Percentiles rank a stretch among this genome's conserved stretches.
Conservation (phyloP, 2,888 invertebrate species). For the Vannuccia rotundouncinata region DNA sequence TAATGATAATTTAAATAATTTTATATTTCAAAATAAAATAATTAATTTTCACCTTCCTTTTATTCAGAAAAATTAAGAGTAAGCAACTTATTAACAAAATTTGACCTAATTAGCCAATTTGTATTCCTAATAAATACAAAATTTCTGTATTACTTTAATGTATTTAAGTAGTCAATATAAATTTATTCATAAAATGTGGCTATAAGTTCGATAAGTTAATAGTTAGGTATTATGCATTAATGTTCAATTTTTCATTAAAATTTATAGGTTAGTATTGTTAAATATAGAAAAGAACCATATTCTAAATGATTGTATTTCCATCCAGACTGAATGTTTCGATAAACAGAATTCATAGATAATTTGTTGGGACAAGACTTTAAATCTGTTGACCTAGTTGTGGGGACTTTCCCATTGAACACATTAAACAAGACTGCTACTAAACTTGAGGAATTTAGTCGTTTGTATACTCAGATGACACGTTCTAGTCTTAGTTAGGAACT, state of each 20-base stretch:
- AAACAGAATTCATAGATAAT: not conserved
- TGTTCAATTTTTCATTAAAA: no score
- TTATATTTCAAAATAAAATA: not conserved
- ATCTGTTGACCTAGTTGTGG: not conserved
- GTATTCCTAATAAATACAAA: no score
- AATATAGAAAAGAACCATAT: no score
- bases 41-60: not conserved
- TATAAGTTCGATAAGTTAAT: no score
- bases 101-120: no score
- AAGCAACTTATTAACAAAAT: not conserved
- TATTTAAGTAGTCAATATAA: no score
- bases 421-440: not conserved
- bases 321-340: no score
- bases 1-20: no score
- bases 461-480: not conserved
- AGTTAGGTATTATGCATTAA: not conserved
- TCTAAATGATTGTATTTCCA: no score
- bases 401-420: not conserved
- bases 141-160: no score
- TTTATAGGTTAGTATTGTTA: no score
- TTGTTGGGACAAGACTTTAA: not conserved
- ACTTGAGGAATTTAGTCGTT: not conserved
- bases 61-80: not conserved
- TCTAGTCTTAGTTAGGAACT: not conserved
- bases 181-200: no score